A percentile compares a stretch with the other conserved stretches of the same genome.
Conservation (phyloP, 2,797 vertebrate genomes). For the Momotus momota region DNA sequence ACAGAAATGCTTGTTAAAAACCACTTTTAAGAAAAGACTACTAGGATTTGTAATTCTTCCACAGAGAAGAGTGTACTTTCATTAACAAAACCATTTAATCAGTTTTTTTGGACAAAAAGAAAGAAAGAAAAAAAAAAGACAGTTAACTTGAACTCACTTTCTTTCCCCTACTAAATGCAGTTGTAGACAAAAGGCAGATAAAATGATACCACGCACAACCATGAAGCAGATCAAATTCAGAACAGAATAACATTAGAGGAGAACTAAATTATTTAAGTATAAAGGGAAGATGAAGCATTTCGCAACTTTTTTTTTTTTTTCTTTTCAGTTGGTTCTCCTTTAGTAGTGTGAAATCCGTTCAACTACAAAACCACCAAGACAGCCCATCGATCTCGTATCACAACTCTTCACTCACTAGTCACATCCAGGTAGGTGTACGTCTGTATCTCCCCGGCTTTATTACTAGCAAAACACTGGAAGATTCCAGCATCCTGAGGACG, state of each 20-base stretch:
- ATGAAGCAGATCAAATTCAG: conserved; percentile 34
- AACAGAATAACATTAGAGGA: conserved; percentile 7
- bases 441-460: conserved; percentile 87
- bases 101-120: background rate
- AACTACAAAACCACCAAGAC: background rate
- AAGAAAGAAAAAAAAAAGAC: background rate
- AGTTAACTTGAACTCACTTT: background rate
- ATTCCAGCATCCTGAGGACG: conserved; percentile 89
- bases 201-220: conserved; percentile 10
- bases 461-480: conserved; percentile 93
- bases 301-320: background rate
- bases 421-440: conserved; percentile 88
- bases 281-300: background rate
- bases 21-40: background rate
- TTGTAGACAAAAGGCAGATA: background rate
- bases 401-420: conserved; percentile 86
- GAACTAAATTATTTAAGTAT: conserved; percentile 25
- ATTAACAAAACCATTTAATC: conserved; percentile 35
- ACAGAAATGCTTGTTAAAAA: background rate
- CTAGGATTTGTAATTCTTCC: conserved; percentile 36
- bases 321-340: background rate
- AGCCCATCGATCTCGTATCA: rapidly evolving
- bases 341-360: background rate
- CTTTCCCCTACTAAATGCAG: background rate
- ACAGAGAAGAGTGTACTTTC: background rate